These are phyloP conservation scores for Grammomys dolichurus DNA, from an alignment of 2,113 vertebrate genomes.

Conservation along the genomic window DNA sequence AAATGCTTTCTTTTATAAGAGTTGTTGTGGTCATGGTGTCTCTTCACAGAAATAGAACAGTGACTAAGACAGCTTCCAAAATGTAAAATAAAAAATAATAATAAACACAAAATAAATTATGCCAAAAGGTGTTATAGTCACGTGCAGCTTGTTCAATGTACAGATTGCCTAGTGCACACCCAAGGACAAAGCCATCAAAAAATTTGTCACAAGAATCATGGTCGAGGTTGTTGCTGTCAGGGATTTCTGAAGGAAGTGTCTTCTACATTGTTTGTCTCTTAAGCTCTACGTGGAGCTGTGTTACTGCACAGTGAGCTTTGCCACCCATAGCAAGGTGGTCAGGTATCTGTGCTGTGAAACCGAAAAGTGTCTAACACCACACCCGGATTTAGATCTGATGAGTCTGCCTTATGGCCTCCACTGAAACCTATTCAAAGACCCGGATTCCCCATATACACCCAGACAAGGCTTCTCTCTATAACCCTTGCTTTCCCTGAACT, in stretches of 20 bases:
- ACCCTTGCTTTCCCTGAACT: not conserved
- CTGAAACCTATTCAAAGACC: not conserved
- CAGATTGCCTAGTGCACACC: not conserved
- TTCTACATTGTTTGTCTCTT: not conserved
- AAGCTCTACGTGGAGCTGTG: not conserved
- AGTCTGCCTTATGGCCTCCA: not conserved
- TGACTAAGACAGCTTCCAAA: not conserved
- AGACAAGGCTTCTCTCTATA: not conserved
- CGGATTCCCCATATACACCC: too few relatives aligned
- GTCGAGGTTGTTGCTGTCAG: not conserved
- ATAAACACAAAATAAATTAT: not conserved
- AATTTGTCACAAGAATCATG: not conserved
- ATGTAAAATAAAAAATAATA: not conserved
- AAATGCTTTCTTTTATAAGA: not conserved
- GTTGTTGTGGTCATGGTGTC: not conserved
- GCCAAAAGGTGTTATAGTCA: not conserved
- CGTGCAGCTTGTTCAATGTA: too few relatives aligned
- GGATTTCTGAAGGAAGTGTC: not conserved
- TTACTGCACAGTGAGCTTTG: not conserved
- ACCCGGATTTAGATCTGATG: not conserved
- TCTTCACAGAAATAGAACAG: not conserved
- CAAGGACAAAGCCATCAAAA: not conserved
- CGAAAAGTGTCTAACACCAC: not conserved
- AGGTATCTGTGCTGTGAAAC: not conserved
- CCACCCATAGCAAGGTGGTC: not conserved